Evolutionary conservation across 2,113 vertebrate species (phyloP), one percentile per base, ranked within the genome.

Genomic region (Zosterops borbonicus): DNA sequence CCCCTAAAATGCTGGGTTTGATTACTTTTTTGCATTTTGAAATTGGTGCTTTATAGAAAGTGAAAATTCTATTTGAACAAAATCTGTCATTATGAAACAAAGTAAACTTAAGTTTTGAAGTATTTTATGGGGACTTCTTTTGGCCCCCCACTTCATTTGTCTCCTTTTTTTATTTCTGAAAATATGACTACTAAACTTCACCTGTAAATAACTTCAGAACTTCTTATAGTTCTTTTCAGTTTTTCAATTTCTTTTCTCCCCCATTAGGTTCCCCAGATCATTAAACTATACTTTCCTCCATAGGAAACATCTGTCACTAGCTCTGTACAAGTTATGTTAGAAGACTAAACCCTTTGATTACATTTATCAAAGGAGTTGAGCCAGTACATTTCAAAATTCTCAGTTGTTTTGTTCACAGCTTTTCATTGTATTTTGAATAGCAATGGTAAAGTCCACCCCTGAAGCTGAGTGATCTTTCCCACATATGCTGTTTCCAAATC

Each of bases 341-440:
- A 31, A 52, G 83, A 96, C 92, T 96, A 97, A 96, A 94, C 62
- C 50, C 65, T 97, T 97, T 97, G 83, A 97, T 97, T 96, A 79
- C 41, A 46, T 96, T 91, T 92, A 91, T 91, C 77, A 90, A 95
- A 96, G 70, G 58, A 87, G 24, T 22, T 62, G 44, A 70, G 27
- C 75, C 49, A 84, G 63, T 90, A 77, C 52, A 65, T 46, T 35
- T 91, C 80, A 70, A 31, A 83, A 77, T 96, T 83, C 95, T 86
- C 58, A 69, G 46, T 93, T 90, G 53, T 93, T 94, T 93, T 62
- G 60, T 94, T 97, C 33, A 25, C 83, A 88, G 63, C 20, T 89
- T 91, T 90, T 94, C 71, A 47, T 55, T 85, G 25, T 59, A 59
- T 82, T 92, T 94, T 95, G 14, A 96, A 91, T 41, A 81, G 73